Percentiles rank a stretch among this genome's conserved stretches.
Evolutionary conservation across 2,888 invertebrate species (phyloP).

Genomic region (Drosophila testacea): DNA sequence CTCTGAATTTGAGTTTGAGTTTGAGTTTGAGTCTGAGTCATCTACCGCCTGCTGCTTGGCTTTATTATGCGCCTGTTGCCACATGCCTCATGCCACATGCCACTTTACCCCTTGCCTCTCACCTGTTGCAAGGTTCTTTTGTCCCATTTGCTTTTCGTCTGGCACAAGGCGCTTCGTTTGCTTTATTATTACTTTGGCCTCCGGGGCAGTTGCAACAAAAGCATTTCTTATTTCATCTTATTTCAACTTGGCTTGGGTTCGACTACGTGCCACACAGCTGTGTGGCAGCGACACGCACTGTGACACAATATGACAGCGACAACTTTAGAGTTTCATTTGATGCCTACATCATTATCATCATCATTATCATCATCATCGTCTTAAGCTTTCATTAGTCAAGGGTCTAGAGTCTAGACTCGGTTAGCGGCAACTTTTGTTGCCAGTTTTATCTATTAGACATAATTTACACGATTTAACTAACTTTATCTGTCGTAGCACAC

Average conservation of each 20-base stretch:
- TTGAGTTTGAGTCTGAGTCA: slow-evolving; percentile 38
- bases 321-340: slow-evolving; percentile 49
- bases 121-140: slow-evolving; percentile 41
- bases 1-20: slow-evolving; percentile 34
- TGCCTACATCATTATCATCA: slow-evolving; percentile 19
- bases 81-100: slow-evolving; percentile 12
- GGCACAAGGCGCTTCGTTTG: slow-evolving; percentile 23
- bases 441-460: slow-evolving; percentile 78
- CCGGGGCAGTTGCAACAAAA: slow-evolving; percentile 49
- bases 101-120: slow-evolving; percentile 13
- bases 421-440: slow-evolving; percentile 47
- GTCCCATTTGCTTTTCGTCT: slow-evolving; percentile 2
- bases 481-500: slow-evolving; percentile 55
- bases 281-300: slow-evolving; percentile 22
- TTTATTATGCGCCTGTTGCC: slow-evolving; percentile 52
- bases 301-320: slow-evolving; percentile 65
- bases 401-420: slow-evolving; percentile 59
- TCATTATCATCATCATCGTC: slow-evolving; percentile 13
- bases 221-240: slow-evolving; percentile 27
- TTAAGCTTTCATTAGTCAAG: slow-evolving; percentile 52
- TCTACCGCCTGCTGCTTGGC: slow-evolving; percentile 25
- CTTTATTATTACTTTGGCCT: slow-evolving; percentile 62
- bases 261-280: slow-evolving; percentile 47
- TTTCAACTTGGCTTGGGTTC: slow-evolving; percentile 8
- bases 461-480: slow-evolving; percentile 79